phyloP scores from a whole-genome alignment of 1,140 invertebrate genomes.

The Venturia canescens region DNA sequence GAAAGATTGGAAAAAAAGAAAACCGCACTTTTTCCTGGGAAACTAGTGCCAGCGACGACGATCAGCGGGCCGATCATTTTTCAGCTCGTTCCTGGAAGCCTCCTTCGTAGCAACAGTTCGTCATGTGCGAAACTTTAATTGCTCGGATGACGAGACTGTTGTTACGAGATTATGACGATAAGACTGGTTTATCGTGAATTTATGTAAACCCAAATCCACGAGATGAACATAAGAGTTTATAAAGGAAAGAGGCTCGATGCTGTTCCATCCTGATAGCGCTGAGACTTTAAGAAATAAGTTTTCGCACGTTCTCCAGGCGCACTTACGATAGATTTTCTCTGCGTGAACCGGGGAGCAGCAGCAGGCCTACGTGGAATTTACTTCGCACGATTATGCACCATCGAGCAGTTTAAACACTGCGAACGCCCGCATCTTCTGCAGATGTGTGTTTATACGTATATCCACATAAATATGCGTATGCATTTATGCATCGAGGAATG shows the following conservation, averaged over 20 bases:
- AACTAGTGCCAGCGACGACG: too few relatives aligned
- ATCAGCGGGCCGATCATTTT: too few relatives aligned
- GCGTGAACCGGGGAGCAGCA: background rate
- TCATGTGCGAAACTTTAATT: too few relatives aligned
- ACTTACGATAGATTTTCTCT: background rate
- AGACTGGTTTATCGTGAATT: too few relatives aligned
- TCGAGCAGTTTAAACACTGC: background rate
- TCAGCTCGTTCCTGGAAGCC: too few relatives aligned
- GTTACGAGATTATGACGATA: too few relatives aligned
- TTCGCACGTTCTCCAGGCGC: background rate
- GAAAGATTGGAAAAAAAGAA: too few relatives aligned
- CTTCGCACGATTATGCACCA: constrained; percentile 13
- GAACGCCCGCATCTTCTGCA: background rate
- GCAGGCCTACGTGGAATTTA: background rate
- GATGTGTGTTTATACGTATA: background rate
- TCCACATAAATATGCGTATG: background rate
- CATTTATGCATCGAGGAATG: background rate
- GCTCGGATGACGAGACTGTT: too few relatives aligned
- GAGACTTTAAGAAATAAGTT: background rate
- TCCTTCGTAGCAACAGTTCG: too few relatives aligned
- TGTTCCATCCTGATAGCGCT: background rate
- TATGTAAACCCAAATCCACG: too few relatives aligned
- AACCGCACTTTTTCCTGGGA: too few relatives aligned
- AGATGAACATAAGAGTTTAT: background rate
- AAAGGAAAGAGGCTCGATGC: background rate